These are phyloP conservation scores for Trichonephila inaurata DNA, from an alignment of 1,140 invertebrate genomes.

Conservation along the genomic window DNA sequence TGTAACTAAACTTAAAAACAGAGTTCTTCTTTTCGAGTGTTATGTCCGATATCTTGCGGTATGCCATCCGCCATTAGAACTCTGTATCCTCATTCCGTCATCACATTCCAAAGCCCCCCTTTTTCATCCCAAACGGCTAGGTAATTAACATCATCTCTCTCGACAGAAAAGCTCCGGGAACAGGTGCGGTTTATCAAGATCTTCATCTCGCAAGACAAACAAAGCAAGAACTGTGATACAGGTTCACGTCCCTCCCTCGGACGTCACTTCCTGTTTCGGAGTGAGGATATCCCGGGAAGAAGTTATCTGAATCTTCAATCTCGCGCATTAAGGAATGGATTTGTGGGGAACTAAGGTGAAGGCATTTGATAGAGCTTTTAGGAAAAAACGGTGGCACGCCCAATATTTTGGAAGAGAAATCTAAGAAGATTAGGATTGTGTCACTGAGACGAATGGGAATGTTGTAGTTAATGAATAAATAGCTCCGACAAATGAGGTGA, in stretches of 20 bases:
- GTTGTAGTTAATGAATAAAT: too few relatives aligned
- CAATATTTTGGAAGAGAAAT: neutral
- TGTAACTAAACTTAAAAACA: too few relatives aligned
- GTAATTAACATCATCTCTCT: constrained; percentile 34
- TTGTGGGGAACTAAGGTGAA: neutral
- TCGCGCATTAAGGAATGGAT: neutral
- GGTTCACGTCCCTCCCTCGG: neutral
- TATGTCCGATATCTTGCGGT: too few relatives aligned
- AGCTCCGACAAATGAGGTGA: too few relatives aligned
- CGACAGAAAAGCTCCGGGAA: neutral
- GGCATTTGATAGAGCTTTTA: neutral
- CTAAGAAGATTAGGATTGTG: too few relatives aligned
- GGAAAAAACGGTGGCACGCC: neutral
- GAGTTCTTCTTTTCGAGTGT: too few relatives aligned
- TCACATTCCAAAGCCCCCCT: neutral
- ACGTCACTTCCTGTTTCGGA: constrained; percentile 46
- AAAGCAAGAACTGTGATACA: constrained; percentile 35
- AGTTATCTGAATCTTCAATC: constrained; percentile 29
- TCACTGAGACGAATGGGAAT: too few relatives aligned
- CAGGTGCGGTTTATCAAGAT: constrained; percentile 59
- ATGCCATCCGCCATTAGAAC: neutral
- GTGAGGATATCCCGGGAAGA: neutral
- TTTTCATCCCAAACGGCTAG: neutral
- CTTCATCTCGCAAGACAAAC: constrained; percentile 51
- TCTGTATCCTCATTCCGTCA: neutral